phyloP scores from a whole-genome alignment of 2,888 invertebrate species.

The Syrphus vitripennis region DNA sequence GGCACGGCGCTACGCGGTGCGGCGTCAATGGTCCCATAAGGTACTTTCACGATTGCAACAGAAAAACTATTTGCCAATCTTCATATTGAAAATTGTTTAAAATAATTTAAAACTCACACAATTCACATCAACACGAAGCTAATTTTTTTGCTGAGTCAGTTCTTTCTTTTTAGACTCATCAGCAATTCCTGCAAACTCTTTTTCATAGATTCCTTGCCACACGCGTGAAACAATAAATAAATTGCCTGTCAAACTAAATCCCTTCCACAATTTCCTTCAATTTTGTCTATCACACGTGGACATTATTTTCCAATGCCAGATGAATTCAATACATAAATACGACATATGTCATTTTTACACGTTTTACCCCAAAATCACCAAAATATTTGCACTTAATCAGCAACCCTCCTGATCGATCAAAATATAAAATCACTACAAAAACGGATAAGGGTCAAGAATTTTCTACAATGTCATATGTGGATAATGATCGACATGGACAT shows the following conservation, averaged over 20 bases:
- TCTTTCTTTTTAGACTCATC: too few relatives aligned
- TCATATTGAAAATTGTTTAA: too few relatives aligned
- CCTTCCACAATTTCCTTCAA: constrained; percentile 16
- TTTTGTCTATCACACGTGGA: not conserved
- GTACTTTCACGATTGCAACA: too few relatives aligned
- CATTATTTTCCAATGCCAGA: constrained; percentile 31
- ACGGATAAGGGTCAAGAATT: constrained; percentile 45
- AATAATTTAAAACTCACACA: too few relatives aligned
- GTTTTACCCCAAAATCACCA: constrained; percentile 65
- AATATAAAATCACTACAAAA: not conserved
- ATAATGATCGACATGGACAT: constrained; percentile 54
- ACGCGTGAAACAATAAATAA: constrained; percentile 24
- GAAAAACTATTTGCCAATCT: too few relatives aligned
- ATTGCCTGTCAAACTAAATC: constrained; percentile 64
- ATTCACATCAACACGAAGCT: too few relatives aligned
- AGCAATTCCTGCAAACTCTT: too few relatives aligned
- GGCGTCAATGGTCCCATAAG: too few relatives aligned
- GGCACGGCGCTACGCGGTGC: too few relatives aligned
- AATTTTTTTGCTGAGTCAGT: too few relatives aligned
- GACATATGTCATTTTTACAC: constrained; percentile 63
- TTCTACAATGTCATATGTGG: constrained; percentile 63
- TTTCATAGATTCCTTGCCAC: not conserved
- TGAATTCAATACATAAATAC: constrained; percentile 44
- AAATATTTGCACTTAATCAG: constrained; percentile 66
- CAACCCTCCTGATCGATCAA: constrained; percentile 54